phyloP scores from a whole-genome alignment of 2,113 vertebrate genomes.

The Edolisoma coerulescens region DNA sequence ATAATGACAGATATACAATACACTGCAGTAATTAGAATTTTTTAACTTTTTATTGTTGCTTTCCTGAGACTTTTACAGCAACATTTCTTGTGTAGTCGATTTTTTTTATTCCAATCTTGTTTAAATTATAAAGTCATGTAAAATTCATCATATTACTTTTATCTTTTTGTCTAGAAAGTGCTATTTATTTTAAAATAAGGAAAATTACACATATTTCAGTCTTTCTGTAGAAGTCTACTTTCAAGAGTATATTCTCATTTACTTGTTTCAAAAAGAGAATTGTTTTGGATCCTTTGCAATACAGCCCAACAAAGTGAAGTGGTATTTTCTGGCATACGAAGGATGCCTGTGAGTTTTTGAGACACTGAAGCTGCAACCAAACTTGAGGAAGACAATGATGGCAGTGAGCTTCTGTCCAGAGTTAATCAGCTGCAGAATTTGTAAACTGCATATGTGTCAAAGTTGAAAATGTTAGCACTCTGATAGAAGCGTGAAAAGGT shows the following conservation, averaged over 20 bases:
- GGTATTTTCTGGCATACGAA: conserved; percentile 40
- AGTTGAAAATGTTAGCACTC: conserved; percentile 96
- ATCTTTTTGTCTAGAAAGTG: neutral
- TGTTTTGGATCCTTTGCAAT: neutral
- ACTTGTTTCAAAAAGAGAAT: conserved; percentile 23
- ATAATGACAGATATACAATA: neutral
- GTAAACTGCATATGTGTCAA: conserved; percentile 94
- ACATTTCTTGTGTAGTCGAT: neutral
- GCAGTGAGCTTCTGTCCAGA: conserved; percentile 78
- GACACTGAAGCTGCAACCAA: conserved; percentile 65
- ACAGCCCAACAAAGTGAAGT: neutral
- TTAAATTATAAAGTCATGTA: neutral
- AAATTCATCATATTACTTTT: neutral
- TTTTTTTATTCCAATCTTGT: neutral
- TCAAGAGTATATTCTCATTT: neutral
- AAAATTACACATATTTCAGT: neutral
- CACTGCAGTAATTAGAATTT: neutral
- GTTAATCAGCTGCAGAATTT: conserved; percentile 97
- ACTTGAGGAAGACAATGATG: conserved; percentile 74
- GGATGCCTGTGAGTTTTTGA: conserved; percentile 40
- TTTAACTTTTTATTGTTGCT: neutral
- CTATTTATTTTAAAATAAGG: neutral
- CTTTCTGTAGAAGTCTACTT: neutral
- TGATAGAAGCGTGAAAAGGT: conserved; percentile 99
- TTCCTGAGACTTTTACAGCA: neutral